Evolutionary conservation across 2,888 invertebrate genomes (phyloP).

Genomic region (Campoplex nolae): DNA sequence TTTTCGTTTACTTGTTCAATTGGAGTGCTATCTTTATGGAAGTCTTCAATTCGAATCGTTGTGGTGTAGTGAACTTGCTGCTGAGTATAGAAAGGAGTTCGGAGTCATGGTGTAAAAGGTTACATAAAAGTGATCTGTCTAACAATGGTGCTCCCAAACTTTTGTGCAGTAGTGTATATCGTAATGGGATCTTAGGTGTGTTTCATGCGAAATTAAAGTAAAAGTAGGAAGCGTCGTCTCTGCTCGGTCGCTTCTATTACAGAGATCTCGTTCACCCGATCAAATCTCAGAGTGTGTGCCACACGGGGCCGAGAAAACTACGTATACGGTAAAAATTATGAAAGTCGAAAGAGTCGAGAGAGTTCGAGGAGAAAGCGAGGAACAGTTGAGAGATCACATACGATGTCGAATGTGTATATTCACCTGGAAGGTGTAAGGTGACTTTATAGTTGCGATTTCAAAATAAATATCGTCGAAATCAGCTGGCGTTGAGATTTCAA

Average conservation of each 20-base stretch:
- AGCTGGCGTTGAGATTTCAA: slow-evolving; percentile 94
- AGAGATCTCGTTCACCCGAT: slow-evolving; percentile 26
- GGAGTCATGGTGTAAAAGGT: neutral
- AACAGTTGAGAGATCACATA: neutral
- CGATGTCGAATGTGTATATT: slow-evolving; percentile 67
- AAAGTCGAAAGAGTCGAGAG: slow-evolving; percentile 43
- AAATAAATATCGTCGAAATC: slow-evolving; percentile 94
- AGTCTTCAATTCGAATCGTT: neutral
- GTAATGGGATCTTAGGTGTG: neutral
- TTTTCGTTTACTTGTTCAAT: neutral
- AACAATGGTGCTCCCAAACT: neutral
- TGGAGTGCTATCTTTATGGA: neutral
- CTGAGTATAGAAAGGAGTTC: neutral
- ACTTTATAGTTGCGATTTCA: slow-evolving; percentile 95
- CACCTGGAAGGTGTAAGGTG: slow-evolving; percentile 96
- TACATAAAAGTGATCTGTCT: neutral
- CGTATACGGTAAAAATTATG: slow-evolving; percentile 27
- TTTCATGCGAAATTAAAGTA: slow-evolving; percentile 18
- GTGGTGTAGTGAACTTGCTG: neutral
- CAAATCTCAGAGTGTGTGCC: neutral
- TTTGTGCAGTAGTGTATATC: neutral
- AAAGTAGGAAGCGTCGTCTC: slow-evolving; percentile 51
- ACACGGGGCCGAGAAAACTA: neutral
- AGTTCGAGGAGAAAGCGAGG: slow-evolving; percentile 28
- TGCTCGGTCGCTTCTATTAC: slow-evolving; percentile 8